Evolutionary conservation across 2,888 invertebrate species (phyloP), one percentile per base, ranked within the genome.

Genomic region (Diarsia brunnea): DNA sequence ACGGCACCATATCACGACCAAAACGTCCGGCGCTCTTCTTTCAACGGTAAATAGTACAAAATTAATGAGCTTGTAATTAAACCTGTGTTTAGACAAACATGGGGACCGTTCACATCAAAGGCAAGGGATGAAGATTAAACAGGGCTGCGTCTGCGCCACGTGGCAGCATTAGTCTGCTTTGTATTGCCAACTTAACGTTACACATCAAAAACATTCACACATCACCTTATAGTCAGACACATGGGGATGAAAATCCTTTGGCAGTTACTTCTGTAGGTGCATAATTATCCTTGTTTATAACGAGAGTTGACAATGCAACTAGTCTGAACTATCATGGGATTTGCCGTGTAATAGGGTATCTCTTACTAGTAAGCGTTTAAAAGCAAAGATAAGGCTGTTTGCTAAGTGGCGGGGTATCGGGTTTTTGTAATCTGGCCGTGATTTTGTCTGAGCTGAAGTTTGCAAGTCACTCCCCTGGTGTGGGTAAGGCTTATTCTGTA

Each of bases 11-110:
- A 74, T 19, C 66, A 74, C 75, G 58, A 65, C 80, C 82, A 81
- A 78, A 81, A 87, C 82, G 82, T 77, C 86, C 87, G 84, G 81
- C 88, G 16, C n/a, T 81, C 75, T 86, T 87, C 83, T 88, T 86
- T 85, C 85, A 64, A 86, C 90, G 89, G 94, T 93, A 95, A 95
- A 95, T 95, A 95, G 94, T 95, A 94, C 93, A 95, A 95, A 94
- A 95, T 95, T 95, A 95, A 96, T 96, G 95, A 95, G 93, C 91
- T 92, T 92, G 94, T 96, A 95, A 96, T 96, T 95, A 95, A 95
- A 95, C 91, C 91, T 90, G 90, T 92, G 94, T 95, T 95, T 95
- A 94, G 92, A 94, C 94, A 95, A 95, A 95, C 95, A 94, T 91
- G 91, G 93, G 94, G 92, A 89, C 90, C 85, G 90, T 85, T 90